Base-by-base conservation (phyloP, 1,140 invertebrate species). In the Sycobia sp. region DNA sequence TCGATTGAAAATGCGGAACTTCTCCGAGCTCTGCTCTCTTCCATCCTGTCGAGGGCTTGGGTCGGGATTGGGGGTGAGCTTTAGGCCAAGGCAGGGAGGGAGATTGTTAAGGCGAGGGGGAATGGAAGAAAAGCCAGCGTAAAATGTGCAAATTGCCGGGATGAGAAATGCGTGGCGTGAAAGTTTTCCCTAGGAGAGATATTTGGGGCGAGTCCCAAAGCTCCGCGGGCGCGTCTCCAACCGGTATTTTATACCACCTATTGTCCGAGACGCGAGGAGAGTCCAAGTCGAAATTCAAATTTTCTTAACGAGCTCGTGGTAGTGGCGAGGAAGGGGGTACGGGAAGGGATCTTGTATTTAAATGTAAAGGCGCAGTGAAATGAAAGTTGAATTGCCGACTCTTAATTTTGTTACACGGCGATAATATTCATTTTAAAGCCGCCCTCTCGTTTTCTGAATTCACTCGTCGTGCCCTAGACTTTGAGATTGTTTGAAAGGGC, bases 181-280 rank as follows among this genome's bases (percentile, higher is more conserved):
- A 55, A 56, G 51, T 62, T 62, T 62, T 49, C 25, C n/a, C n/a
- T n/a, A n/a, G n/a, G n/a, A 25, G 32, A 47, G 44, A 62, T 62
- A 49, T 62, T 62, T 62, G 60, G 51, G 43, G 51, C 51, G 22
- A 22, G 18, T 14, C 32, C 11, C n/a, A 32, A 4, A 11, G 4
- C 29, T 11, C 29, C 29, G 5, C 29, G 29, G 29, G 5, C 29
- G 4, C 29, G 29, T 4, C 29, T 7, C 29, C 29, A 32, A 4
- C 29, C 36, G 32, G 50, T 49, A 49, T 62, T 62, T 62, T 62
- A 62, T n/a, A n/a, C n/a, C n/a, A n/a, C 55, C 51, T 62, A 62
- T 55, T 56, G 60, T 55, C 51, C 34, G 23, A 61, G 13, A 20
- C 39, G 18, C n/a, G 11, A 14, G 9, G 3, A 38, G 16, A 43